Evolutionary conservation across 1,140 invertebrate species (phyloP).

Genomic region (Asbolus verrucosus): DNA sequence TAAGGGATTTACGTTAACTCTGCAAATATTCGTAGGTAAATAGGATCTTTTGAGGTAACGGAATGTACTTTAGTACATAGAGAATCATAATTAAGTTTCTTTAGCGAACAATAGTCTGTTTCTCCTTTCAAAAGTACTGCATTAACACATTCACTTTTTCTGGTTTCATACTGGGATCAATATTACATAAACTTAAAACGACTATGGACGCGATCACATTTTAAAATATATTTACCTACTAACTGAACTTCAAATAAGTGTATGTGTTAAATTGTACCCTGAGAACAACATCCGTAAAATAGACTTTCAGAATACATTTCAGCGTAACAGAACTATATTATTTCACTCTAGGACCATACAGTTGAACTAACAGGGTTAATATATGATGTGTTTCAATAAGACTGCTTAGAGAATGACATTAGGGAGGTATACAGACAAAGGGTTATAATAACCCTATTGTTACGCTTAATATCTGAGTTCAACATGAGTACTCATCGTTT

Average conservation of each 20-base stretch:
- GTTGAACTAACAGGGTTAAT: slow-evolving; percentile 62
- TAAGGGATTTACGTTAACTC: slow-evolving; percentile 42
- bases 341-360: slow-evolving; percentile 55
- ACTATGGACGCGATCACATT: slow-evolving; percentile 9
- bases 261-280: slow-evolving; percentile 40
- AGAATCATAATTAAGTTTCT: slow-evolving; percentile 37
- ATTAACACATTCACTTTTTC: slow-evolving; percentile 38
- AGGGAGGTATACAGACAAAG: slow-evolving; percentile 60
- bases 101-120: slow-evolving; percentile 46
- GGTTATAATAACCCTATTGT: slow-evolving; percentile 54
- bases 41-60: slow-evolving; percentile 37
- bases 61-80: slow-evolving; percentile 32
- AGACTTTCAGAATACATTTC: slow-evolving; percentile 14
- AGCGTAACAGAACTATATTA: slow-evolving; percentile 32
- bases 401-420: slow-evolving; percentile 62
- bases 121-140: slow-evolving; percentile 17
- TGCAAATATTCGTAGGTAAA: slow-evolving; percentile 34
- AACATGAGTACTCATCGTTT: slow-evolving; percentile 62
- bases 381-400: slow-evolving; percentile 60
- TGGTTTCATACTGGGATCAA: slow-evolving; percentile 38
- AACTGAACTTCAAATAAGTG: slow-evolving; percentile 31
- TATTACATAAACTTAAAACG: slow-evolving; percentile 12
- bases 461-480: slow-evolving; percentile 62
- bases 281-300: slow-evolving; percentile 6
- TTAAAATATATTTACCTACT: slow-evolving; percentile 13